These are phyloP conservation scores for Bubalus kerabau DNA, from an alignment of 2,113 vertebrate species.

Conservation along the genomic window DNA sequence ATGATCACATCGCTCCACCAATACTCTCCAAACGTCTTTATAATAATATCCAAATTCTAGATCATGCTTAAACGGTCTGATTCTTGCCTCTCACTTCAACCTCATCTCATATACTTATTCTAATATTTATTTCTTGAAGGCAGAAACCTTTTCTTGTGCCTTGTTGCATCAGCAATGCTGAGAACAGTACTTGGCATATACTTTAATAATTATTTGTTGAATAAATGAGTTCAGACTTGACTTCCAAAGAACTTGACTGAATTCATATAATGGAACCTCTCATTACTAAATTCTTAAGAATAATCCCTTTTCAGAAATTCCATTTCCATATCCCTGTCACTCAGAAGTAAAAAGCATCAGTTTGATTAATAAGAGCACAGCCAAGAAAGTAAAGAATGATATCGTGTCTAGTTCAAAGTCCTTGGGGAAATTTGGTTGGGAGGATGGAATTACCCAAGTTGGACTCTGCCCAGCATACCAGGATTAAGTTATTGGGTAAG, in stretches of 20 bases:
- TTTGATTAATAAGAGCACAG: background rate
- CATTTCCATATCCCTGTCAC: background rate
- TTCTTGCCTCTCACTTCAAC: background rate
- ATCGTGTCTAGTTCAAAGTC: background rate
- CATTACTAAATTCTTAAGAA: background rate
- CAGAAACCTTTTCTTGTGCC: background rate
- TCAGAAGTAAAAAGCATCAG: background rate
- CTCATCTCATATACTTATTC: background rate
- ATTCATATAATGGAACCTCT: background rate
- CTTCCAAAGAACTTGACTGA: background rate
- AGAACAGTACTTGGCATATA: background rate
- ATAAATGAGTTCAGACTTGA: background rate
- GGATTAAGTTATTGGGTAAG: constrained; percentile 37
- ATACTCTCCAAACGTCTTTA: background rate
- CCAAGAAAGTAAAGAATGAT: background rate
- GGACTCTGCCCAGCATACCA: constrained; percentile 14
- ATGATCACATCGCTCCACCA: background rate
- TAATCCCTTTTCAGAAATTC: background rate
- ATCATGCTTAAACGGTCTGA: background rate
- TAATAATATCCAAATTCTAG: background rate
- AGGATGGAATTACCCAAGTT: constrained; percentile 45
- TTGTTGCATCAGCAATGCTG: background rate
- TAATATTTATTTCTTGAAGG: background rate
- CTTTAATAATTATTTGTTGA: background rate
- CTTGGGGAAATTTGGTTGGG: background rate